phyloP scores from a whole-genome alignment of 2,113 vertebrate species.

The Trogon surrucura region DNA sequence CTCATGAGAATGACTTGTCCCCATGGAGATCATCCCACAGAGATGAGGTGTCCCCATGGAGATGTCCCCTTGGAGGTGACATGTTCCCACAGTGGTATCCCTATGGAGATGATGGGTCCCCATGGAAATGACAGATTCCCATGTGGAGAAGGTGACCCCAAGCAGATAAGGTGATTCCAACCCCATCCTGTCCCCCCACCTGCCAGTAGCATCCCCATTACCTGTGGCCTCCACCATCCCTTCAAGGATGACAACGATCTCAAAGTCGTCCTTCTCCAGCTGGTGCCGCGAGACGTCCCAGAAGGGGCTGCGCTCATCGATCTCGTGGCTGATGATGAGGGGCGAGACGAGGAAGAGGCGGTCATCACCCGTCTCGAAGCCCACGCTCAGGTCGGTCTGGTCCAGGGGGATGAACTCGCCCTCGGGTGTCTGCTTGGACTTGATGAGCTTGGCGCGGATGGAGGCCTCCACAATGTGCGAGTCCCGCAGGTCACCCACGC shows the following conservation, averaged over 20 bases:
- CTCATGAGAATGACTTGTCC: accelerated
- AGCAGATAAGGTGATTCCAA: no score
- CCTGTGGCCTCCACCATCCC: conserved; percentile 92
- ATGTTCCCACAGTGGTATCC: no score
- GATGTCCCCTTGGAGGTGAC: no score
- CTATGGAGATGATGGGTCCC: no score
- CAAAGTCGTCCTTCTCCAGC: conserved; percentile 83
- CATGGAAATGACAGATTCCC: neutral
- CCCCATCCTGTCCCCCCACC: neutral
- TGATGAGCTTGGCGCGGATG: conserved; percentile 89
- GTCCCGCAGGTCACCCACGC: conserved; percentile 87
- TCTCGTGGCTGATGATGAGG: conserved; percentile 88
- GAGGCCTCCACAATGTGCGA: conserved; percentile 91
- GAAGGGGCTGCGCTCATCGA: conserved; percentile 85
- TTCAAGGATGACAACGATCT: conserved; percentile 89
- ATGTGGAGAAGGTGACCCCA: neutral
- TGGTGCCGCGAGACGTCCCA: conserved; percentile 85
- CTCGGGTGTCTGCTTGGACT: conserved; percentile 88
- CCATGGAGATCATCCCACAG: neutral
- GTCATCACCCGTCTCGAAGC: conserved; percentile 88
- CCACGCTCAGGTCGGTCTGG: conserved; percentile 89
- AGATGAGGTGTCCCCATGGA: accelerated
- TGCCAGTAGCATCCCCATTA: neutral
- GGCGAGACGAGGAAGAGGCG: conserved; percentile 89
- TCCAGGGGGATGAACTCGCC: conserved; percentile 90